These are phyloP conservation scores for Eupristina koningsbergeri DNA, from an alignment of 1,140 invertebrate genomes.

Conservation along the genomic window DNA sequence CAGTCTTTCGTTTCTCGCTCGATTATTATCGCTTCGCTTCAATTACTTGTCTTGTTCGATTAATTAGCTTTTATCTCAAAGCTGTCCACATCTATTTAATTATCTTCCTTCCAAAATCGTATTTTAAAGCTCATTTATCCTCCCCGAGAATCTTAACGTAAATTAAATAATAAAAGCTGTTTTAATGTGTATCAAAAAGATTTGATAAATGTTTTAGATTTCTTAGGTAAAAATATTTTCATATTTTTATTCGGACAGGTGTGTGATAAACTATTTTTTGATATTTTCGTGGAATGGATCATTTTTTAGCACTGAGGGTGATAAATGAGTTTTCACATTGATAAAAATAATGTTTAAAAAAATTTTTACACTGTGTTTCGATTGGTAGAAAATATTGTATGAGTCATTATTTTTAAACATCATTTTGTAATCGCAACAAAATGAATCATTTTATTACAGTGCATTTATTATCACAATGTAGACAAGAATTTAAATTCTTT, in stretches of 20 bases:
- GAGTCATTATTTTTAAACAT: background rate
- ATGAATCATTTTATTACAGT: background rate
- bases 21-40: too few relatives aligned
- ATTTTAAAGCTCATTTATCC: background rate
- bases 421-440: background rate
- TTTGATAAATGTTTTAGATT: background rate
- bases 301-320: background rate
- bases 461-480: too few relatives aligned
- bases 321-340: background rate
- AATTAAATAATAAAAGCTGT: background rate
- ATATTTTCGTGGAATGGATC: background rate
- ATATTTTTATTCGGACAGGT: background rate
- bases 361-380: too few relatives aligned
- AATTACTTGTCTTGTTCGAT: too few relatives aligned
- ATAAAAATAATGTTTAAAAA: conserved; percentile 1
- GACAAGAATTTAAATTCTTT: too few relatives aligned
- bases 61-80: too few relatives aligned
- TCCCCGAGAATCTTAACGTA: background rate
- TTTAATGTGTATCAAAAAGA: background rate
- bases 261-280: conserved; percentile 1
- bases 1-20: too few relatives aligned
- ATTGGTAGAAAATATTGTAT: background rate
- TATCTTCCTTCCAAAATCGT: too few relatives aligned
- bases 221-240: background rate
- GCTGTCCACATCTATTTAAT: too few relatives aligned